Evolutionary conservation across 1,140 invertebrate species (phyloP).

Genomic region (Drosophila micromelanica): DNA sequence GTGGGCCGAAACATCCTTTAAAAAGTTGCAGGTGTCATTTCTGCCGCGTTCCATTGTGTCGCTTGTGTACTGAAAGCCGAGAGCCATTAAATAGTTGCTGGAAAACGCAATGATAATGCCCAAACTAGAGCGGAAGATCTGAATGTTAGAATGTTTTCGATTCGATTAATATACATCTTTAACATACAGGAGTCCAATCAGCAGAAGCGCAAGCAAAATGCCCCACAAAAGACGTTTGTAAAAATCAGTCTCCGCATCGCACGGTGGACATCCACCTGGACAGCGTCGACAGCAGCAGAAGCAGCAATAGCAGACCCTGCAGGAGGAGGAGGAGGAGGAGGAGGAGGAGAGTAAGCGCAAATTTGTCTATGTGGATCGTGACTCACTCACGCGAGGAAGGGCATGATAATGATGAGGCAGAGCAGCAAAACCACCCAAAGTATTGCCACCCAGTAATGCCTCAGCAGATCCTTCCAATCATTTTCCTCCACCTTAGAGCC

Average conservation of each 20-base stretch:
- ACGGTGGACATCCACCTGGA: conserved; percentile 89
- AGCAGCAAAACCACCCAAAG: conserved; percentile 86
- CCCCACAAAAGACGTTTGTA: conserved; percentile 90
- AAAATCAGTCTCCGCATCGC: conserved; percentile 92
- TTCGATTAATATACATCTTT: no score
- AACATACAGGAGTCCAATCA: conserved; percentile 92
- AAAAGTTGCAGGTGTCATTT: conserved; percentile 88
- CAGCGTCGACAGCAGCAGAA: conserved; percentile 93
- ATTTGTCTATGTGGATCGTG: no score
- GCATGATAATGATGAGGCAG: conserved; percentile 87
- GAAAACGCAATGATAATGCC: conserved; percentile 89
- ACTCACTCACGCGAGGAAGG: conserved; percentile 86
- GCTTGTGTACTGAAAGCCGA: conserved; percentile 87
- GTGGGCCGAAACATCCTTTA: conserved; percentile 88
- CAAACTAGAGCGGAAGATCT: background rate
- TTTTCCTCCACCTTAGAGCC: conserved; percentile 82
- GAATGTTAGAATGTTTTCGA: no score
- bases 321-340: conserved; percentile 17
- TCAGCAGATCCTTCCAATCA: conserved; percentile 86
- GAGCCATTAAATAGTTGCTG: conserved; percentile 92
- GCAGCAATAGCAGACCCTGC: conserved; percentile 91
- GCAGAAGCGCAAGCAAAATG: conserved; percentile 89
- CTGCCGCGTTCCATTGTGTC: conserved; percentile 86
- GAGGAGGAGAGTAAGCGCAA: no score
- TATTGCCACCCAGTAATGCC: conserved; percentile 86